Evolutionary conservation across 30 jellyfish, hydroid and myxozoan species (phyloP), one percentile per base, ranked within the genome.

Genomic region (Aurelia aurita): DNA sequence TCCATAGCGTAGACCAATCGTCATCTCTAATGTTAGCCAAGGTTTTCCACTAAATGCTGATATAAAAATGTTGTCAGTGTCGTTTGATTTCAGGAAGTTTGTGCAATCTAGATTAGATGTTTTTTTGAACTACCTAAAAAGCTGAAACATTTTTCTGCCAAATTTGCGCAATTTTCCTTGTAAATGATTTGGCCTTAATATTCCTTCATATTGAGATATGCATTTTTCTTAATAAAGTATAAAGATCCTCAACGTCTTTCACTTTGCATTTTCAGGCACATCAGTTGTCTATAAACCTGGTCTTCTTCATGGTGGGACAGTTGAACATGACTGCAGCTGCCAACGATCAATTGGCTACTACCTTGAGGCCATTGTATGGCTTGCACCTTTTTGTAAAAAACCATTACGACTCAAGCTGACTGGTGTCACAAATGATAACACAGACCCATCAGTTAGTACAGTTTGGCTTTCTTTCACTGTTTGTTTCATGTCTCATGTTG

Each of bases 351-450:
- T 94, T 84, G 99, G 99, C 19, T 94, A 94, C 68, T 94, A 83
- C 71, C 68, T 94, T 27, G 99, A 94, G 61, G 97, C 89, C 19
- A 61, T 94, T 22, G 26, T 89, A 29, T 90, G 90, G 16, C 74
- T 94, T 62, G 99, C 97, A 18, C 99, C 99, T 15, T 94, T 94
- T 80, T 88, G 99, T 51, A 94, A 94, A 53, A 88, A 94, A 58
- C 95, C 99, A 11, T 25, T 94, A 65, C 43, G 58, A 34, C 61
- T 89, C 35, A 89, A 57, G 55, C 84, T 94, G 23, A 78, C 91
- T 57, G 99, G 99, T 16, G 91, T 94, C 39, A 94, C 99, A 57
- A 94, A 94, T 80, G 96, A 85, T 63, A 74, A 73, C 25, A 45
- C 7, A 34, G 99, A 94, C 75, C 89, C 95, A 2, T 94, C 99